These are phyloP conservation scores for Leistus spinibarbis DNA, from an alignment of 2,888 invertebrate species.

Conservation along the genomic window DNA sequence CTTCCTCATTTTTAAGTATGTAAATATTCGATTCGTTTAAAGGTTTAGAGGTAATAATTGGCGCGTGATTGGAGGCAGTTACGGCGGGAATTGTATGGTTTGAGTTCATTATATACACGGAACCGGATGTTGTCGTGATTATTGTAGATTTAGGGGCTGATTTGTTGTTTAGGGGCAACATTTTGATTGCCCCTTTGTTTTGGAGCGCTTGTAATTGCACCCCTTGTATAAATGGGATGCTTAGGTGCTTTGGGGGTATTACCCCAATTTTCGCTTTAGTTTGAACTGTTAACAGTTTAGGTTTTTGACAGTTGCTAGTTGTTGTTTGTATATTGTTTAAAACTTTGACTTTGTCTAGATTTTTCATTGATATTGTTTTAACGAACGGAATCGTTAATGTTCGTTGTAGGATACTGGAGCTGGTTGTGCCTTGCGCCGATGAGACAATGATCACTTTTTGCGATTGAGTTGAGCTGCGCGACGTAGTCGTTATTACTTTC, in stretches of 20 bases:
- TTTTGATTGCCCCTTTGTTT: conserved; percentile 55
- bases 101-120: conserved; percentile 51
- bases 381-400: conserved; percentile 54
- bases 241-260: conserved; percentile 13
- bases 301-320: conserved; percentile 14
- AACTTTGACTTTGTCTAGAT: conserved; percentile 56
- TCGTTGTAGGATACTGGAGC: conserved; percentile 54
- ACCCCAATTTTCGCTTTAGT: conserved; percentile 20
- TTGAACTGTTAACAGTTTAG: conserved; percentile 32
- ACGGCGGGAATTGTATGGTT: conserved; percentile 42
- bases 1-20: conserved; percentile 15
- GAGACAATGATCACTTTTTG: conserved; percentile 57
- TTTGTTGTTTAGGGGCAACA: conserved; percentile 52
- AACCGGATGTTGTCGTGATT: conserved; percentile 43
- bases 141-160: conserved; percentile 42
- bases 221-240: conserved; percentile 32
- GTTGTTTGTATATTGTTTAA: conserved; percentile 46
- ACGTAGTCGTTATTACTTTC: conserved; percentile 49
- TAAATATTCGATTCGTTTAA: conserved; percentile 35
- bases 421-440: conserved; percentile 53
- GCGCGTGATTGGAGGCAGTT: conserved; percentile 45
- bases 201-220: conserved; percentile 54
- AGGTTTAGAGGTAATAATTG: conserved; percentile 43
- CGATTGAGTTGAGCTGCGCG: conserved; percentile 43
- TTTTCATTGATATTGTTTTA: conserved; percentile 55